Evolutionary conservation across 1,140 invertebrate species (phyloP).

Genomic region (Zaprionus ornatus): DNA sequence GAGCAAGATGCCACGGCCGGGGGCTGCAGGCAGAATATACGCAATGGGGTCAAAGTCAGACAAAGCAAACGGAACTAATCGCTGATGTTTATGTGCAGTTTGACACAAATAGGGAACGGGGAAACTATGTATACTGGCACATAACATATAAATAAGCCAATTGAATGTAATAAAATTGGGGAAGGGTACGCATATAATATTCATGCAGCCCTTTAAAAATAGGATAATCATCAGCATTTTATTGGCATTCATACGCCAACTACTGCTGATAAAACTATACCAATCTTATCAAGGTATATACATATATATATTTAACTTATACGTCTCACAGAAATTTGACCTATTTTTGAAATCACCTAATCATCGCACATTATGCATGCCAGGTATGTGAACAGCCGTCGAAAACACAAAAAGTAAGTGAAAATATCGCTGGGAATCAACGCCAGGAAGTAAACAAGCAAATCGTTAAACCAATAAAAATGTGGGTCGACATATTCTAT

Average conservation of each 20-base stretch:
- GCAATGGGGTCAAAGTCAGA: slow-evolving; percentile 69
- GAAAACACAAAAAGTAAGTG: not conserved
- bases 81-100: slow-evolving; percentile 26
- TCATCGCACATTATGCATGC: slow-evolving; percentile 16
- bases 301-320: slow-evolving; percentile 35
- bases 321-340: slow-evolving; percentile 53
- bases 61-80: slow-evolving; percentile 36
- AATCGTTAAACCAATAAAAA: slow-evolving; percentile 29
- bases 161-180: not conserved
- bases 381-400: slow-evolving; percentile 42
- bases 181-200: not conserved
- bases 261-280: slow-evolving; percentile 18
- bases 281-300: slow-evolving; percentile 62
- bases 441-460: slow-evolving; percentile 22
- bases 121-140: not conserved
- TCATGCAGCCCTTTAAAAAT: not conserved
- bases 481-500: slow-evolving; percentile 19
- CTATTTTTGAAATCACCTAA: slow-evolving; percentile 61
- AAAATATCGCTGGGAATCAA: not conserved
- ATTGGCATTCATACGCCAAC: not conserved
- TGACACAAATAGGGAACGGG: slow-evolving; percentile 15
- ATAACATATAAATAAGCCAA: not conserved
- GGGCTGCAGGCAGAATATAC: slow-evolving; percentile 21
- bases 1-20: not conserved
- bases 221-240: not conserved